A percentile compares a stretch with the other conserved stretches of the same genome.
Conservation (phyloP, 2,888 invertebrate genomes). For the Aleiodes alternator region DNA sequence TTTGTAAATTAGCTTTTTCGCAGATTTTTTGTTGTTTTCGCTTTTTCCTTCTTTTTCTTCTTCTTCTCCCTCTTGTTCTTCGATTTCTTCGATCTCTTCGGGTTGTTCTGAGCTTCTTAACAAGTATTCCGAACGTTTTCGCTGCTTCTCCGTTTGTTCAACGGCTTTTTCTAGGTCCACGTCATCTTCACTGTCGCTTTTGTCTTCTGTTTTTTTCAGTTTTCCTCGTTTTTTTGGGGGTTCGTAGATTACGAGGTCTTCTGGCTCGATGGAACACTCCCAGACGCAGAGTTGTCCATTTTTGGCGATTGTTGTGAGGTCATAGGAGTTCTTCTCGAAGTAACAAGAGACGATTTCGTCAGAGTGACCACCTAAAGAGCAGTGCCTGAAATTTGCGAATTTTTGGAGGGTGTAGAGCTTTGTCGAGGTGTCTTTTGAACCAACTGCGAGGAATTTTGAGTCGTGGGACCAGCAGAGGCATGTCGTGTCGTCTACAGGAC, state of each 20-base stretch:
- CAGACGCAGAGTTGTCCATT: conserved; percentile 92
- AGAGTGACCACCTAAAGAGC: conserved; percentile 88
- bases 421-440: conserved; percentile 92
- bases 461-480: conserved; percentile 96
- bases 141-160: conserved; percentile 77
- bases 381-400: conserved; percentile 84
- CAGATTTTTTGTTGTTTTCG: conserved; percentile 52
- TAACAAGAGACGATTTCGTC: conserved; percentile 90
- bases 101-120: conserved; percentile 31
- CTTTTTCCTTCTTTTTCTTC: conserved; percentile 47
- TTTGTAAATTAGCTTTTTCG: conserved; percentile 79
- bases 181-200: conserved; percentile 81
- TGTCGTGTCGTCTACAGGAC: conserved; percentile 88
- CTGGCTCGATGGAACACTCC: conserved; percentile 87
- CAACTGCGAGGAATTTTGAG: conserved; percentile 91
- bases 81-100: conserved; percentile 63
- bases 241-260: conserved; percentile 80
- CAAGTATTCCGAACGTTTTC: conserved; percentile 59
- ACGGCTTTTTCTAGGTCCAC: conserved; percentile 79
- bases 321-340: conserved; percentile 88
- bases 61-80: conserved; percentile 66
- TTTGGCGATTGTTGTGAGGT: conserved; percentile 88
- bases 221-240: conserved; percentile 75
- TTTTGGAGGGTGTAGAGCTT: conserved; percentile 88
- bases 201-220: conserved; percentile 73